These are phyloP conservation scores for Thelaira solivaga DNA, from an alignment of 2,888 invertebrate species.

Conservation along the genomic window DNA sequence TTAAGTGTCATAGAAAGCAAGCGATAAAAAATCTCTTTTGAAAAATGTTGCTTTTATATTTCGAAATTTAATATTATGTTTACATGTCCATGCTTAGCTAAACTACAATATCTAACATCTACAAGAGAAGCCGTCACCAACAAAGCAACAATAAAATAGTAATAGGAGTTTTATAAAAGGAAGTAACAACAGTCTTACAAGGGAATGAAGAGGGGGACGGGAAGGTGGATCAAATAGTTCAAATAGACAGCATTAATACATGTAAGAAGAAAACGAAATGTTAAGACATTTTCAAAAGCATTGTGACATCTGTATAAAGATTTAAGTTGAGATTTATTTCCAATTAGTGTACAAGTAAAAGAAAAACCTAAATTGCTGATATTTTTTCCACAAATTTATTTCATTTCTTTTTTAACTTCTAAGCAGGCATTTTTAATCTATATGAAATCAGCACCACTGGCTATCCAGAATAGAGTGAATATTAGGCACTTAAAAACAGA, in stretches of 20 bases:
- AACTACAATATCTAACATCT: not conserved
- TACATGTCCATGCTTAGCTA: not conserved
- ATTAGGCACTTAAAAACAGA: no score
- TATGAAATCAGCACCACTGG: no score
- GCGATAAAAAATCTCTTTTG: constrained; percentile 22
- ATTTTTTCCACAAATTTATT: no score
- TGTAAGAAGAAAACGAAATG: not conserved
- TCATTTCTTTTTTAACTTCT: no score
- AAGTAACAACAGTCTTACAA: no score
- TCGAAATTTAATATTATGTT: constrained; percentile 5
- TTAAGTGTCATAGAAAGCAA: not conserved
- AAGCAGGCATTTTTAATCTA: no score
- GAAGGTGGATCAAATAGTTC: not conserved
- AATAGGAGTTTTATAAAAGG: not conserved
- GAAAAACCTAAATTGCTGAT: no score
- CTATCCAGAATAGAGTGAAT: no score
- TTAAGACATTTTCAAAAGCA: not conserved
- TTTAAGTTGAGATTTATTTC: not conserved
- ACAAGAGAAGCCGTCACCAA: not conserved
- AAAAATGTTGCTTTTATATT: constrained; percentile 14
- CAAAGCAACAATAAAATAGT: not conserved
- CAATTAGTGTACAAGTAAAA: not conserved
- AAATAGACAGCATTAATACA: not conserved
- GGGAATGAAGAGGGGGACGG: not conserved
- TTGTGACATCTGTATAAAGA: not conserved